phyloP scores from a whole-genome alignment of 2,888 invertebrate species.

The Watsonalla binaria region DNA sequence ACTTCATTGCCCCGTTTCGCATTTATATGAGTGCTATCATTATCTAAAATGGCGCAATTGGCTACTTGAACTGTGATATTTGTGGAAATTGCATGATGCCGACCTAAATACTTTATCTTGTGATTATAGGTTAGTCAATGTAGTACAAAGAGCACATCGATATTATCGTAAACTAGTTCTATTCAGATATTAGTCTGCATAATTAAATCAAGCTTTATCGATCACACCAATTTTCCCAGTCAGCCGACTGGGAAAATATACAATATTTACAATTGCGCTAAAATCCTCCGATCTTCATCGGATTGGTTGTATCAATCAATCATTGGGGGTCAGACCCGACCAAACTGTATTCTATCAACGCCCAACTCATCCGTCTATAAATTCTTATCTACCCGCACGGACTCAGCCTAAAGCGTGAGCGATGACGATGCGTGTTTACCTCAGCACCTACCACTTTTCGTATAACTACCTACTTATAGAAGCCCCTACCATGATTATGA shows the following conservation, averaged over 20 bases:
- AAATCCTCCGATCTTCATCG: conserved; percentile 28
- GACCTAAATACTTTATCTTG: conserved; percentile 46
- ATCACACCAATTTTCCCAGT: too few species aligned
- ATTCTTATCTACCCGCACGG: conserved; percentile 63
- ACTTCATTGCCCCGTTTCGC: conserved; percentile 17
- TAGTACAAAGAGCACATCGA: conserved; percentile 47
- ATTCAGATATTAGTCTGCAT: background rate
- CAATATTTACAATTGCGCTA: conserved; percentile 12
- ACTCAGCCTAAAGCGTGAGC: conserved; percentile 53
- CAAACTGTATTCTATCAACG: conserved; percentile 66
- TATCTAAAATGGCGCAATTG: conserved; percentile 32
- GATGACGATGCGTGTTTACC: conserved; percentile 60
- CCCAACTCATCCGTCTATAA: conserved; percentile 62
- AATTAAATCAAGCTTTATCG: too few species aligned
- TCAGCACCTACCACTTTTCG: conserved; percentile 25
- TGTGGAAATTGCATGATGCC: conserved; percentile 50
- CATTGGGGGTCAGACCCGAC: conserved; percentile 46
- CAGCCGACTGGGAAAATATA: background rate
- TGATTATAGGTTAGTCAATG: conserved; percentile 22
- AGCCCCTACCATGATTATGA: conserved; percentile 35
- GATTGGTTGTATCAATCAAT: conserved; percentile 55
- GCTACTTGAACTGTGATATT: conserved; percentile 27
- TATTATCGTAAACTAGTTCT: conserved; percentile 16
- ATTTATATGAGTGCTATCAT: conserved; percentile 17
- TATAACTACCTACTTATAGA: conserved; percentile 27